Evolutionary conservation across 2,113 vertebrate species (phyloP), one percentile per base, ranked within the genome.

Genomic region (Vireo altiloquus): DNA sequence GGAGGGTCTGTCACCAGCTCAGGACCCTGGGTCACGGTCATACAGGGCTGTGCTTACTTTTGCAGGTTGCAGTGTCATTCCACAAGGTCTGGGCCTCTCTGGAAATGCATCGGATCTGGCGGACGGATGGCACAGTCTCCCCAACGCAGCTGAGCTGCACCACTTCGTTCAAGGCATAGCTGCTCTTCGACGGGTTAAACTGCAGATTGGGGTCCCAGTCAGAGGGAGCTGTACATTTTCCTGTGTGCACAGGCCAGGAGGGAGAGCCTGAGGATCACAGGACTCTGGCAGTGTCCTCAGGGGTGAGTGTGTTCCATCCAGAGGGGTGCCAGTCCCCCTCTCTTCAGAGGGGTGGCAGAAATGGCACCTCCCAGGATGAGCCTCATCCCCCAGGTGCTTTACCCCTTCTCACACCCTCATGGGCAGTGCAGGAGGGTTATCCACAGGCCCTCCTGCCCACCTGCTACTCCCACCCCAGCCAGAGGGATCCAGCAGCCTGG

Each of bases 171-270:
- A 82, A 30, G 35, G 22, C 61, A 11, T 76, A 86, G 63, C 2
- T 17, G 24, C 1, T 53, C 70, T 1, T 31, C 16, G 2, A 4
- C 0, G 30, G 71, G 2, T 2, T 8, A 37, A 92, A 46, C 35
- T 0, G 14, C 40, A 94, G 54, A 4, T 24, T 87, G 78, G 30
- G 8, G 14, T 87, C 12, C 74, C 82, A 82, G 13, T 2, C 0
- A 42, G 40, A 42, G 28, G 89, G 82, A 64, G 11, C 3, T 42
- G 9, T 12, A 24, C 69, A 92, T 35, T 4, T 18, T 77, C 65
- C 80, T 88, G 70, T 53, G 40, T 65, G 83, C 30, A 60, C 65
- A 91, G 61, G 35, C 47, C 57, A 31, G 7, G 39, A 77, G 49
- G 35, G 33, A 94, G 49, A 94, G 18, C 18, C 30, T 91, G 70